Conservation (phyloP, 2,797 vertebrate species). For the Netta rufina region DNA sequence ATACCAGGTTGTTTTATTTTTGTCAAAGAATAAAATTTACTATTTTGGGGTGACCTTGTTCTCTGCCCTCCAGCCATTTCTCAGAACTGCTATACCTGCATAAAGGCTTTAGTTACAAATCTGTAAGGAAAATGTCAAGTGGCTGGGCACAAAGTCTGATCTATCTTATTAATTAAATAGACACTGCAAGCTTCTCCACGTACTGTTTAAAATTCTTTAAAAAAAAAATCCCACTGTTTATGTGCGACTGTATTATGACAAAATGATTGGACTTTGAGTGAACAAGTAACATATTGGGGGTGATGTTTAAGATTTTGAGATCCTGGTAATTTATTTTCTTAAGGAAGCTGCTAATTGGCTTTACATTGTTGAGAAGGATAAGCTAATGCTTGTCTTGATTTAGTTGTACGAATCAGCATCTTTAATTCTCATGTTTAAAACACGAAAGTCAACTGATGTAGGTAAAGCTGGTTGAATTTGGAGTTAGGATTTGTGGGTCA, state of each 20-base stretch:
- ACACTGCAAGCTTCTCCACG: background rate
- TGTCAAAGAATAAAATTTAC: background rate
- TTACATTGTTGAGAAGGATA: background rate
- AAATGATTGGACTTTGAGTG: background rate
- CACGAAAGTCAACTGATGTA: background rate
- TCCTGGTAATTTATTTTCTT: background rate
- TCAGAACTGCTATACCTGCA: conserved; percentile 32
- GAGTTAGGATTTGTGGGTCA: background rate
- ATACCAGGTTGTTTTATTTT: background rate
- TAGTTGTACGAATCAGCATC: background rate
- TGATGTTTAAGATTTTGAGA: background rate
- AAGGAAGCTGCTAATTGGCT: background rate
- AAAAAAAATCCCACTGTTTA: background rate
- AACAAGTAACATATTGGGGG: background rate
- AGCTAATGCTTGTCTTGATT: background rate
- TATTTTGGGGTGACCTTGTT: conserved; percentile 41
- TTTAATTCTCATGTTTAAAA: background rate
- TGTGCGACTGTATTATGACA: background rate
- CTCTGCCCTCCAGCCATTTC: conserved; percentile 24
- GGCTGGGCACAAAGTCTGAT: background rate
- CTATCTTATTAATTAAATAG: background rate
- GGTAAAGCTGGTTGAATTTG: background rate
- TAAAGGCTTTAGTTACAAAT: conserved; percentile 41
- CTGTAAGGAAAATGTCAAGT: conserved; percentile 25
- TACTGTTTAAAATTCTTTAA: background rate